These are phyloP conservation scores for Philopedon plagiatum DNA, from an alignment of 2,888 invertebrate genomes.

Conservation along the genomic window DNA sequence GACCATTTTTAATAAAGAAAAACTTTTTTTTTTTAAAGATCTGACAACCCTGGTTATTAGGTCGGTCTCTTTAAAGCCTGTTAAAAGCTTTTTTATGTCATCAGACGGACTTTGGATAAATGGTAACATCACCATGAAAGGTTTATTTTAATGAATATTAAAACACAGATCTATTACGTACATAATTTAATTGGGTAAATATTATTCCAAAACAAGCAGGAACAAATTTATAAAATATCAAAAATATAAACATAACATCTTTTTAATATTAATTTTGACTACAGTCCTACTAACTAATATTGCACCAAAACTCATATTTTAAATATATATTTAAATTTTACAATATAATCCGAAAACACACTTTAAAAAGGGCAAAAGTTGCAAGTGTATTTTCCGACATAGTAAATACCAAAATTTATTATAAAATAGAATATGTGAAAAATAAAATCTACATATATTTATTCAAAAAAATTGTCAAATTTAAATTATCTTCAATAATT, in stretches of 20 bases:
- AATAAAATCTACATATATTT: neutral
- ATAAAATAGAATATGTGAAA: neutral
- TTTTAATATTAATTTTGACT: slow-evolving; percentile 27
- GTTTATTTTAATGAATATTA: too few relatives aligned
- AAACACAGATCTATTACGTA: neutral
- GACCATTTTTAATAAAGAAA: too few relatives aligned
- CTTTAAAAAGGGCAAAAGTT: neutral
- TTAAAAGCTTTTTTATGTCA: too few relatives aligned
- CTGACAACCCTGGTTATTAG: too few relatives aligned
- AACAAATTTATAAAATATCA: slow-evolving; percentile 44
- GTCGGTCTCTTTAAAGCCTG: too few relatives aligned
- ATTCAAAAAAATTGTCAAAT: neutral
- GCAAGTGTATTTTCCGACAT: neutral
- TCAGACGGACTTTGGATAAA: too few relatives aligned
- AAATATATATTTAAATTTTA: slow-evolving; percentile 7
- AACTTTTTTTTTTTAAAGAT: too few relatives aligned
- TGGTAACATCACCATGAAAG: too few relatives aligned
- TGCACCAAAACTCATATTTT: slow-evolving; percentile 25
- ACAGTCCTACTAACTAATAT: slow-evolving; percentile 16
- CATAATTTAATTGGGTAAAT: slow-evolving; percentile 18
- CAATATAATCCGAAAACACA: neutral
- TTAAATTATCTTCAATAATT: neutral
- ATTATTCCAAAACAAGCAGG: slow-evolving; percentile 13
- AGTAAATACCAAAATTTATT: neutral
- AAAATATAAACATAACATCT: slow-evolving; percentile 45